Base-by-base conservation (phyloP, 2,797 vertebrate genomes). In the Epinephelus malabaricus region DNA sequence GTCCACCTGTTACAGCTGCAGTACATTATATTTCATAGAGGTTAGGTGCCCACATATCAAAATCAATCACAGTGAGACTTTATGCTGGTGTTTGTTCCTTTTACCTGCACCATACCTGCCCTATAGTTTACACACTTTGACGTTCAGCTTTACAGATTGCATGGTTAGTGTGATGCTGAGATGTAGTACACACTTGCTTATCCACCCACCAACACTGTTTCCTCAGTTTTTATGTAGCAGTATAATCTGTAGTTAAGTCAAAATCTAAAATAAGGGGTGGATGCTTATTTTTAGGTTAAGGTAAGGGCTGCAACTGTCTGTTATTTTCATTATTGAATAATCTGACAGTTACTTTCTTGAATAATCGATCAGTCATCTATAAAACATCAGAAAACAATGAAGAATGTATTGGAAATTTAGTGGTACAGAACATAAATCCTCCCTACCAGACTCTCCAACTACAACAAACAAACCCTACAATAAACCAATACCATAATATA, bases 51-150 rank as follows among this genome's bases (percentile, higher is more conserved):
- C 10, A 3, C 23, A 7, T 2, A 6, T 61, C 6, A n/a, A 25
- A 53, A 49, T 10, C n/a, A 6, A 0, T 59, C 43, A 15, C 53
- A 49, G 13, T 53, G 47, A 45, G 40, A 71, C 81, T 77, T 69
- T 45, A 71, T 84, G 72, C 34, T 86, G 84, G 70, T 71, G 40
- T 38, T 55, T 68, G 69, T 43, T 19, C 5, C 63, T 49, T 69
- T 17, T 21, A 13, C 27, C 34, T 69, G 3, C 8, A 30, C 5
- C 9, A 9, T 21, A 3, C 7, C 21, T 7, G 7, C 2, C 3
- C 23, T 64, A 1, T 45, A 12, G 2, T 61, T 45, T 1, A 12
- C 2, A 18, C 7, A 5, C 25, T 54, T 19, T 7, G 38, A 72
- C 45, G 12, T 18, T 51, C 75, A 8, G n/a, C 18, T 23, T 1